Conservation (phyloP, 1,140 invertebrate genomes). For the Drosophila triauraria region DNA sequence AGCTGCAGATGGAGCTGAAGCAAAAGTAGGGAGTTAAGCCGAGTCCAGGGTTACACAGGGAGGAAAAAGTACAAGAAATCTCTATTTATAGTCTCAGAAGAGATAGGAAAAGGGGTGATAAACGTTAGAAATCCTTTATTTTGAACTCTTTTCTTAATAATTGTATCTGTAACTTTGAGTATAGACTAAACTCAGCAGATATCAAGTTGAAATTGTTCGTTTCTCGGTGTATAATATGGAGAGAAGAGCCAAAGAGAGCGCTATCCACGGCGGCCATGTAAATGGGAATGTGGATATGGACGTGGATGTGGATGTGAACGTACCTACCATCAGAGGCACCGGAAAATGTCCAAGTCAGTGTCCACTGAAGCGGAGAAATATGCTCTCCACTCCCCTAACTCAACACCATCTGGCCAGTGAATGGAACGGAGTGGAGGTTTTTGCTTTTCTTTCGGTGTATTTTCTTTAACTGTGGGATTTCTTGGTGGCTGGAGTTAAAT, state of each 20-base stretch:
- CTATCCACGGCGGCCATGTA: conserved; percentile 31
- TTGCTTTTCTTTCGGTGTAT: conserved; percentile 20
- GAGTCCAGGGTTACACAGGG: conserved; percentile 16
- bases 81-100: no score
- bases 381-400: conserved; percentile 12
- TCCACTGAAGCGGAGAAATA: conserved; percentile 66
- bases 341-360: conserved; percentile 72
- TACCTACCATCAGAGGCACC: conserved; percentile 43
- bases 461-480: conserved; percentile 29
- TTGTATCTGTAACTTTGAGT: background rate
- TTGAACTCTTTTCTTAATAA: background rate
- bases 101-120: background rate
- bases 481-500: conserved; percentile 20
- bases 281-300: conserved; percentile 49
- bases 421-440: conserved; percentile 24
- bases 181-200: background rate
- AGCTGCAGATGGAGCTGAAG: conserved; percentile 6
- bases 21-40: conserved; percentile 2
- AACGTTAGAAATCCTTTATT: background rate
- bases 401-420: conserved; percentile 24
- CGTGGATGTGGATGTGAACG: conserved; percentile 42
- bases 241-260: conserved; percentile 11
- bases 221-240: conserved; percentile 33
- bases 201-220: background rate
- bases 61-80: background rate